A percentile compares a stretch with the other conserved stretches of the same genome.
Evolutionary conservation across 2,797 vertebrate species (phyloP).

Genomic region (Mus caroli): DNA sequence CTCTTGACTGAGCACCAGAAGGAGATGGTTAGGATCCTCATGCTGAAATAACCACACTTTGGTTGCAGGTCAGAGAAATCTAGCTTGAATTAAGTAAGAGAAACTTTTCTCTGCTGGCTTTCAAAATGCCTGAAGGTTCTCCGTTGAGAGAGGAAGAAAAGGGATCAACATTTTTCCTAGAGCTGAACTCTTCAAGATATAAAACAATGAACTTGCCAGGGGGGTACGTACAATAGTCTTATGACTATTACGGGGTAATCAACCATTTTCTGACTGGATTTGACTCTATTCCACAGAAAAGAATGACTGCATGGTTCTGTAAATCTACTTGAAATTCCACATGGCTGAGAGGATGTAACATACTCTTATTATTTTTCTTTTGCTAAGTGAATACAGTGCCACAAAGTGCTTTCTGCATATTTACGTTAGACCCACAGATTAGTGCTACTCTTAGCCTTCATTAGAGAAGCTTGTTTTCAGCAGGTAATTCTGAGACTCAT

Average conservation of each 20-base stretch:
- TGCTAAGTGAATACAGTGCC: neutral
- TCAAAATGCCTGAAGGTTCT: neutral
- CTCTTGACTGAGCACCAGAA: neutral
- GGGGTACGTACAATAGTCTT: neutral
- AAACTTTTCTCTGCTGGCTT: neutral
- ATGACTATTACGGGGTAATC: neutral
- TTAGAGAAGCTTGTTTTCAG: neutral
- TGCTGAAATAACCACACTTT: neutral
- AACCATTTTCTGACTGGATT: neutral
- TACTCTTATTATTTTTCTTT: neutral
- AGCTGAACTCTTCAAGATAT: neutral
- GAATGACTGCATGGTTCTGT: neutral
- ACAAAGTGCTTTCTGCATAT: neutral
- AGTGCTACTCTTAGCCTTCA: neutral
- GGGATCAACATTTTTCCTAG: neutral
- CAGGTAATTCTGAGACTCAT: neutral
- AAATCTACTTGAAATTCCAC: neutral
- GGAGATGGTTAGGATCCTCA: neutral
- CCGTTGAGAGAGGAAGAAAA: neutral
- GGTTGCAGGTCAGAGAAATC: neutral
- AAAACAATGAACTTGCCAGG: neutral
- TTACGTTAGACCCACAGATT: neutral
- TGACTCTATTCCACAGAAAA: neutral
- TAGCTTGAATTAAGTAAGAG: neutral
- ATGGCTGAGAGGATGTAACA: neutral